Percentiles rank a stretch among this genome's conserved stretches.
Evolutionary conservation across 2,888 invertebrate species (phyloP).

Genomic region (Hypselothyrea guttata): DNA sequence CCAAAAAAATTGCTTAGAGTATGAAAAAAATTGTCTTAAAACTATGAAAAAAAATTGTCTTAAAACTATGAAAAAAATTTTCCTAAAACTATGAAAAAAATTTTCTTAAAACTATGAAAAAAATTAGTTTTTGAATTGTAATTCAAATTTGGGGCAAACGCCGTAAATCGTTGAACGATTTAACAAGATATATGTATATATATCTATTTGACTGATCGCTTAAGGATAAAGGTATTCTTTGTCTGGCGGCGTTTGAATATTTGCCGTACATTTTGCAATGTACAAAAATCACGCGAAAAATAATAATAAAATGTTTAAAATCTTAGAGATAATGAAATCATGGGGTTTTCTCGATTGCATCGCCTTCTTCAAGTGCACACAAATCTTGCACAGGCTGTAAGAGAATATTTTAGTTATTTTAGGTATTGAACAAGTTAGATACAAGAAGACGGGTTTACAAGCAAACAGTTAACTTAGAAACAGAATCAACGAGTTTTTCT

Average conservation of each 20-base stretch:
- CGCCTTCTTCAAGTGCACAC: too few species aligned
- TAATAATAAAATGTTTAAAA: too few species aligned
- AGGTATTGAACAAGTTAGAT: too few species aligned
- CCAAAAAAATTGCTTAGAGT: constrained; percentile 40
- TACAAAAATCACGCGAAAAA: constrained; percentile 15
- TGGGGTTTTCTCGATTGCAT: too few species aligned
- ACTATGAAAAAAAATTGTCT: constrained; percentile 42
- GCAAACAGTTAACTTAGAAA: too few species aligned
- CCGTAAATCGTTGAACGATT: constrained; percentile 44
- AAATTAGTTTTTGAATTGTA: neutral
- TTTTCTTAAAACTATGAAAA: constrained; percentile 35
- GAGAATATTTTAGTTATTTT: too few species aligned
- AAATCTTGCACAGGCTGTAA: too few species aligned
- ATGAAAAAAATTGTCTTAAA: constrained; percentile 26
- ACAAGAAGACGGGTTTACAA: too few species aligned
- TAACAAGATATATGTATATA: too few species aligned
- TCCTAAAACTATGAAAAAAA: constrained; percentile 26
- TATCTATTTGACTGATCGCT: too few species aligned
- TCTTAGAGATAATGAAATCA: too few species aligned
- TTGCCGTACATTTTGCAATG: constrained; percentile 14
- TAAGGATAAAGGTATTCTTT: neutral
- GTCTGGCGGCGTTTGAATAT: constrained; percentile 25
- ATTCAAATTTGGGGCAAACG: neutral
- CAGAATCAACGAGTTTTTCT: too few species aligned
- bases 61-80: constrained; percentile 34